These are phyloP conservation scores for Calephelis virginiensis DNA, from an alignment of 1,140 invertebrate species.

Conservation along the genomic window DNA sequence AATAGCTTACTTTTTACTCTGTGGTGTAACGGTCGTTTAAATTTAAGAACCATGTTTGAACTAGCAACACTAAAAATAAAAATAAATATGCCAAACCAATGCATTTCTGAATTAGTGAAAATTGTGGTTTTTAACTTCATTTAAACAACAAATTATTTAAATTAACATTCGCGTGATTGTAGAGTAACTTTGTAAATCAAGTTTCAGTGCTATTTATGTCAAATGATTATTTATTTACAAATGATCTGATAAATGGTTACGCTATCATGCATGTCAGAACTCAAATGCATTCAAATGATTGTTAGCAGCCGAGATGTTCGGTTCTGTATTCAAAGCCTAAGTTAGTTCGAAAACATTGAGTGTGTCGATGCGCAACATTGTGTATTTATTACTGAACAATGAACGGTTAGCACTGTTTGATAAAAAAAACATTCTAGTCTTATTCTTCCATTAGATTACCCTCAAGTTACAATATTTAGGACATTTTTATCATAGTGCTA, in stretches of 20 bases:
- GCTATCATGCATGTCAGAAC: slow-evolving; percentile 48
- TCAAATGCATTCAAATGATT: slow-evolving; percentile 63
- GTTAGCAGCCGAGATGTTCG: slow-evolving; percentile 53
- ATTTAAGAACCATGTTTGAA: not conserved
- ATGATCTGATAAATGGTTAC: slow-evolving; percentile 35
- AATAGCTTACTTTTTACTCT: not conserved
- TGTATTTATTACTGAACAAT: slow-evolving; percentile 32
- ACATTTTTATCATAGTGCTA: slow-evolving; percentile 37
- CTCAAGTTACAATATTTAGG: slow-evolving; percentile 37
- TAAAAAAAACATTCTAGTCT: slow-evolving; percentile 55
- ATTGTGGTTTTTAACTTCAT: not conserved
- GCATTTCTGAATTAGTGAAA: slow-evolving; percentile 5
- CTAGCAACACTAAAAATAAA: slow-evolving; percentile 26
- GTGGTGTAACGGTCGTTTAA: slow-evolving; percentile 5
- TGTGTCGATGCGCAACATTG: slow-evolving; percentile 34
- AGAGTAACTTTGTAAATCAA: not conserved
- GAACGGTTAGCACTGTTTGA: slow-evolving; percentile 38
- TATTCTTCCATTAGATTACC: slow-evolving; percentile 52
- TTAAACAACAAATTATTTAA: not conserved
- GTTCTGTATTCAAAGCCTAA: slow-evolving; percentile 46
- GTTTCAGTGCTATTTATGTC: not conserved
- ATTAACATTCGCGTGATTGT: not conserved
- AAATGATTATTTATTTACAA: slow-evolving; percentile 14
- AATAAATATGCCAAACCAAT: slow-evolving; percentile 9
- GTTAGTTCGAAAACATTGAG: slow-evolving; percentile 37